Evolutionary conservation across 53 echinoderm and acorn worm genomes (phyloP).

Genomic region (Arbacia lixula): DNA sequence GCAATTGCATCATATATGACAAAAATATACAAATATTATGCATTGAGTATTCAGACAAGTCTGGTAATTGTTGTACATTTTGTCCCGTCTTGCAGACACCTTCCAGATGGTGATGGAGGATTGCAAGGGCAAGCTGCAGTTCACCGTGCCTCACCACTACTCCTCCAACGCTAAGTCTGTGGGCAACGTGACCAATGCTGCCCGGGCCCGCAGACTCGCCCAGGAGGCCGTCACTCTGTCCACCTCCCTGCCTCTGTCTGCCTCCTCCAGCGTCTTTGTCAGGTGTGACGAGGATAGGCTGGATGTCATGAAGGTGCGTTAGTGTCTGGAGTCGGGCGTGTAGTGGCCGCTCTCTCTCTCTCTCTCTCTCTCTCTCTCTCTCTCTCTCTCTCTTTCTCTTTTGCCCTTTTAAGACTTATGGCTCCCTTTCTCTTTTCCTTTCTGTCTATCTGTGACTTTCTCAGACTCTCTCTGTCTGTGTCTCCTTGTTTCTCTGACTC

Average conservation of each 20-base stretch:
- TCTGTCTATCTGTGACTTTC: too few species aligned
- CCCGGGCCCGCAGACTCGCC: constrained; percentile 83
- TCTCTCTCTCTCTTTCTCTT: not conserved
- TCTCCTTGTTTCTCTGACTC: too few species aligned
- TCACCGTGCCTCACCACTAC: constrained; percentile 84
- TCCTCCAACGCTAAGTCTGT: constrained; percentile 92
- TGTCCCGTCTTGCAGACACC: too few species aligned
- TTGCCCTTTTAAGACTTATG: not conserved
- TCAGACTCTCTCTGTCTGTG: too few species aligned
- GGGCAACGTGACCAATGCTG: constrained; percentile 89
- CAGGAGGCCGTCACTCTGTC: constrained; percentile 94
- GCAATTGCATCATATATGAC: too few species aligned
- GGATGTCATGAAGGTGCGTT: constrained; percentile 95
- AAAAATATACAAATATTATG: too few species aligned
- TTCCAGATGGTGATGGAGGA: constrained; percentile 94
- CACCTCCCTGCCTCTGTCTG: constrained; percentile 89
- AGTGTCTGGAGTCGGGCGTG: not conserved
- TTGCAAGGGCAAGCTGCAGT: constrained; percentile 83
- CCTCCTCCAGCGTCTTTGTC: constrained; percentile 92
- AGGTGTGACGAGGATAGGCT: constrained; percentile 96
- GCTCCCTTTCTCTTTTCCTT: too few species aligned
- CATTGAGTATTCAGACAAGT: too few species aligned
- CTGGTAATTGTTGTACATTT: too few species aligned
- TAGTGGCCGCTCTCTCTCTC: too few species aligned
- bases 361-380: not conserved